Evolutionary conservation across 2,113 vertebrate genomes (phyloP).

Genomic region (Polyodon spathula): DNA sequence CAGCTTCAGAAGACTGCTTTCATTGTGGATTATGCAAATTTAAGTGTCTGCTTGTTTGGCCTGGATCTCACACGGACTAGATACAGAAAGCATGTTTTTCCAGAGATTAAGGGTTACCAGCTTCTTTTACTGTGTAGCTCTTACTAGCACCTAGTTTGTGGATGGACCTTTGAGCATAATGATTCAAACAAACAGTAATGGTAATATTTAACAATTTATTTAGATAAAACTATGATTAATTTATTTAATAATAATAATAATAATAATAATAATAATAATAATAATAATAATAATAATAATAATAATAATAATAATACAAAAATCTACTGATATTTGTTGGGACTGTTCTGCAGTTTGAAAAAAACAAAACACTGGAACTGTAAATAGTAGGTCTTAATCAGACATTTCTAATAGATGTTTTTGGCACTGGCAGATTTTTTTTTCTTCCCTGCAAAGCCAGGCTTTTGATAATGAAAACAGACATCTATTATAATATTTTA

Average conservation of each 20-base stretch:
- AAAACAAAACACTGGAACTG: conserved; percentile 55
- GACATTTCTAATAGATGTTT: conserved; percentile 50
- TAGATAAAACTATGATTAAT: conserved; percentile 93
- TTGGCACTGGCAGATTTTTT: conserved; percentile 29
- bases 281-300: no score
- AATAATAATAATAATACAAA: no score
- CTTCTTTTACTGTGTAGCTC: conserved; percentile 18
- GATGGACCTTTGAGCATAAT: conserved; percentile 44
- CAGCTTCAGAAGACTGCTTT: no score
- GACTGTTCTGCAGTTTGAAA: conserved; percentile 61
- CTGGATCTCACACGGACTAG: conserved; percentile 13
- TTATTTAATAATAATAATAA: conserved; percentile 94
- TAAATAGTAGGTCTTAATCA: conserved; percentile 48
- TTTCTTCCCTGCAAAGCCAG: conserved; percentile 31
- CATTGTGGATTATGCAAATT: conserved; percentile 14
- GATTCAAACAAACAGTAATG: conserved; percentile 37
- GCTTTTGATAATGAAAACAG: conserved; percentile 50
- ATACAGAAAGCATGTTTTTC: conserved; percentile 23
- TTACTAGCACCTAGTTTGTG: conserved; percentile 33
- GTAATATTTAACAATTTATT: conserved; percentile 89
- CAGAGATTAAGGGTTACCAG: conserved; percentile 31
- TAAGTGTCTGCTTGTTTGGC: conserved; percentile 25
- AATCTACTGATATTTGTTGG: conserved; percentile 61
- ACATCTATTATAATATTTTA: conserved; percentile 31
- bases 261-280: no score